Evolutionary conservation across 2,113 vertebrate species (phyloP).

Genomic region (Oplegnathus fasciatus): DNA sequence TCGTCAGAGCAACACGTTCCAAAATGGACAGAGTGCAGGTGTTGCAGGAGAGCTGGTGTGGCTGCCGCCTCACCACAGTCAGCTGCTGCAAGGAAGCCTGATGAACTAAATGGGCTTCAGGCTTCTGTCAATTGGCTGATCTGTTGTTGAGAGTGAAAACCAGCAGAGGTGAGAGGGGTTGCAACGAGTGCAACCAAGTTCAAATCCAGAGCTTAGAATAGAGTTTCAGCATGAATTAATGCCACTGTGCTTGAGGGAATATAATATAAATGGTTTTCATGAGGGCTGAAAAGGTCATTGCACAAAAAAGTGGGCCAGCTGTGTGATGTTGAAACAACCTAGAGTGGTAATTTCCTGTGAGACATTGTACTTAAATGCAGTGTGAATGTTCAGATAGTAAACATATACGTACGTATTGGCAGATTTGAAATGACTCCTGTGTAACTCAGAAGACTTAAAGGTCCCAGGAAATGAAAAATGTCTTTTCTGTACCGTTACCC

Average conservation of each 20-base stretch:
- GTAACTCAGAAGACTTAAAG: conserved; percentile 58
- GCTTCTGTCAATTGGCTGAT: conserved; percentile 49
- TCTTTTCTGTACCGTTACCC: conserved; percentile 18
- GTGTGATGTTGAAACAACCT: conserved; percentile 63
- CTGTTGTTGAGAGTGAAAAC: conserved; percentile 48
- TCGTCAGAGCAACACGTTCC: conserved; percentile 44
- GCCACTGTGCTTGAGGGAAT: conserved; percentile 63
- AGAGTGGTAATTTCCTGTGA: conserved; percentile 68
- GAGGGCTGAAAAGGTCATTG: conserved; percentile 76
- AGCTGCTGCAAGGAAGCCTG: conserved; percentile 20
- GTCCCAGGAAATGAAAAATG: conserved; percentile 57
- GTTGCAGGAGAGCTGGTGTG: conserved; percentile 12
- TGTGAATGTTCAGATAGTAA: conserved; percentile 59
- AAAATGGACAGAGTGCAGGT: conserved; percentile 37
- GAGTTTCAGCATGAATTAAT: conserved; percentile 74
- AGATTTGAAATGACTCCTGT: conserved; percentile 59
- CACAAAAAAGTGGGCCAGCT: conserved; percentile 62
- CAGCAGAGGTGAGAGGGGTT: conserved; percentile 59
- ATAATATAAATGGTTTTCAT: conserved; percentile 75
- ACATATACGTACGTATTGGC: conserved; percentile 54
- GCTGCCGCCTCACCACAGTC: not conserved
- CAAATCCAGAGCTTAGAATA: conserved; percentile 64
- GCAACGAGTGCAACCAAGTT: conserved; percentile 48
- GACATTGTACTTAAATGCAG: conserved; percentile 49
- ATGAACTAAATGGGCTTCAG: conserved; percentile 58